These are phyloP conservation scores for Drosophila recens DNA, from an alignment of 2,888 invertebrate species.

Conservation along the genomic window DNA sequence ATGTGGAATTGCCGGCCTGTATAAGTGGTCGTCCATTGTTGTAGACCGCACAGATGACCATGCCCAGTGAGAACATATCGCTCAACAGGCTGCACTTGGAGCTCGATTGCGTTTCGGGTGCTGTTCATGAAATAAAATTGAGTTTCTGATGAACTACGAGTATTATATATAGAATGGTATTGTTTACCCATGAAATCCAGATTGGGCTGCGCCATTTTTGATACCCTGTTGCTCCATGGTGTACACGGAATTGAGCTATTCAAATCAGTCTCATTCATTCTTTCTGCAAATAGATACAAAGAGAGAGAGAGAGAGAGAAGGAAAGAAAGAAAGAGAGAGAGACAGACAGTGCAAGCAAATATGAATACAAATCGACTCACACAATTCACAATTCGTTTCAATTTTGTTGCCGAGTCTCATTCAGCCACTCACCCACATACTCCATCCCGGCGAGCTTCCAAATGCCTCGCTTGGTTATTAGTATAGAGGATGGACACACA, in stretches of 20 bases:
- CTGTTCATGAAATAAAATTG: constrained; percentile 84
- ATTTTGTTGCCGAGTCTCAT: constrained; percentile 62
- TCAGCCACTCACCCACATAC: constrained; percentile 90
- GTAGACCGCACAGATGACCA: constrained; percentile 96
- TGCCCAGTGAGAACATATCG: constrained; percentile 98
- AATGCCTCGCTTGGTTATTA: constrained; percentile 95
- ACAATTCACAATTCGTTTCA: constrained; percentile 59
- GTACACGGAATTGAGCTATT: constrained; percentile 91
- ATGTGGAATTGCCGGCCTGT: constrained; percentile 95
- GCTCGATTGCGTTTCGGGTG: constrained; percentile 96
- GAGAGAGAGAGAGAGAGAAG: neutral
- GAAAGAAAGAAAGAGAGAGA: neutral
- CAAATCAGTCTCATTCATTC: constrained; percentile 89
- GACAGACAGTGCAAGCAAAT: constrained; percentile 9
- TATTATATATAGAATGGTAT: neutral
- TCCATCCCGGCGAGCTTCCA: constrained; percentile 99
- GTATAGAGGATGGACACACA: constrained; percentile 95
- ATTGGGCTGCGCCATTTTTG: constrained; percentile 97
- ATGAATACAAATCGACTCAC: constrained; percentile 51
- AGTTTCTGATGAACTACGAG: neutral
- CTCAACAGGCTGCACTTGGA: constrained; percentile 94
- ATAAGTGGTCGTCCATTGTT: constrained; percentile 95
- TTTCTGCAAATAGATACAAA: constrained; percentile 86
- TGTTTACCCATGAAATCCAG: constrained; percentile 94
- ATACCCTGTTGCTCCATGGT: constrained; percentile 95